phyloP scores from a whole-genome alignment of 2,888 invertebrate genomes.

The Physocephala rufipes region DNA sequence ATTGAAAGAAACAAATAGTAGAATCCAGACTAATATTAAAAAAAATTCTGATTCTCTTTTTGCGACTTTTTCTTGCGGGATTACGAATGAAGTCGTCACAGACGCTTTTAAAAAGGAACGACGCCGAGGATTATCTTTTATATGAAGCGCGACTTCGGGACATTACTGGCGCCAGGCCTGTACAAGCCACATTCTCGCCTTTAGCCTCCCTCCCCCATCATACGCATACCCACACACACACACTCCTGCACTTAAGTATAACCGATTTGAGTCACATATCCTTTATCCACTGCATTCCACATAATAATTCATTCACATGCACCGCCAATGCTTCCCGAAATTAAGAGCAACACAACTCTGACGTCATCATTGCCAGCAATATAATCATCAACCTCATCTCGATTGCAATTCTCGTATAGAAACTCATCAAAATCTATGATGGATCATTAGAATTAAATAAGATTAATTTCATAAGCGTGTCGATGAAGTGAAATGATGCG shows the following conservation, averaged over 20 bases:
- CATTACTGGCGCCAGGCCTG: too few relatives aligned
- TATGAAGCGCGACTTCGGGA: too few relatives aligned
- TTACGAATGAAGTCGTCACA: too few relatives aligned
- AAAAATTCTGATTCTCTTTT: too few relatives aligned
- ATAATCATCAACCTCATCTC: constrained; percentile 6
- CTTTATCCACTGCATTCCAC: constrained; percentile 37
- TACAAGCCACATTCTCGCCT: constrained; percentile 1
- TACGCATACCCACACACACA: constrained; percentile 33
- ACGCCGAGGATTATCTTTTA: too few relatives aligned
- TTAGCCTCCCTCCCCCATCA: neutral
- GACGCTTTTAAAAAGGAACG: too few relatives aligned
- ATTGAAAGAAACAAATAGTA: too few relatives aligned
- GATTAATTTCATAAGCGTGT: constrained; percentile 62
- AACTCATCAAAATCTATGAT: constrained; percentile 53
- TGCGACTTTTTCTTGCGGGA: too few relatives aligned
- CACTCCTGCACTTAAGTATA: neutral
- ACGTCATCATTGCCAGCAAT: neutral
- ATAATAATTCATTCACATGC: neutral
- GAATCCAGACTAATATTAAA: too few relatives aligned
- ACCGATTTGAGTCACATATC: constrained; percentile 25
- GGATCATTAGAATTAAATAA: constrained; percentile 65
- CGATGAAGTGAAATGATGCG: constrained; percentile 50
- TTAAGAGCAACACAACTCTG: constrained; percentile 12
- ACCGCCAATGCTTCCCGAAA: constrained; percentile 17
- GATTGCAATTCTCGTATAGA: neutral